These are phyloP conservation scores for Myathropa florea DNA, from an alignment of 2,888 invertebrate species.

Conservation along the genomic window DNA sequence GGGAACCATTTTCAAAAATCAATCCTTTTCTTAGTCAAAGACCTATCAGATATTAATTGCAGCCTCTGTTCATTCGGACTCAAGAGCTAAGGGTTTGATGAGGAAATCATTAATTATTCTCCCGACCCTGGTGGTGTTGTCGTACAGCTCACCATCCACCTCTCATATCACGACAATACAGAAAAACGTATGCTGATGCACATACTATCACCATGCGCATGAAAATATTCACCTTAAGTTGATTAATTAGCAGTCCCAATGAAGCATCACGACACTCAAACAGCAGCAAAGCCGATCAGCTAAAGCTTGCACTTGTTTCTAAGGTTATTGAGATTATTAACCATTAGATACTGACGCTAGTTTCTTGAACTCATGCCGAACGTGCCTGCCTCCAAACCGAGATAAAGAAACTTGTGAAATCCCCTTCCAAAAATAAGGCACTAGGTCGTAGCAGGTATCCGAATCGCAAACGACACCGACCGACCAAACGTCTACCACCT, in stretches of 20 bases:
- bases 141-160: too few species aligned
- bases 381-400: background rate
- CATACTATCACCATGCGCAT: too few species aligned
- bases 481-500: slow-evolving; percentile 10
- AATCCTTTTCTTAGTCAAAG: too few species aligned
- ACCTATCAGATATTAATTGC: too few species aligned
- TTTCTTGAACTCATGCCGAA: slow-evolving; percentile 24
- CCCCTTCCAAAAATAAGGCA: slow-evolving; percentile 16
- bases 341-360: background rate
- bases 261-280: background rate
- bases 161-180: too few species aligned
- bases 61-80: too few species aligned
- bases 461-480: slow-evolving; percentile 10
- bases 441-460: slow-evolving; percentile 30
- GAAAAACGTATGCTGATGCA: too few species aligned
- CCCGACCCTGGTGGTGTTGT: too few species aligned
- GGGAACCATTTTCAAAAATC: too few species aligned
- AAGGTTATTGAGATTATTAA: background rate
- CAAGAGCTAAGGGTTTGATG: too few species aligned
- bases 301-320: background rate
- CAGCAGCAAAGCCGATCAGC: background rate
- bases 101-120: too few species aligned
- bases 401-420: slow-evolving; percentile 34
- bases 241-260: background rate
- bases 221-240: background rate